Base-by-base conservation (phyloP, 1,140 invertebrate genomes). In the Zelostemma sp. region DNA sequence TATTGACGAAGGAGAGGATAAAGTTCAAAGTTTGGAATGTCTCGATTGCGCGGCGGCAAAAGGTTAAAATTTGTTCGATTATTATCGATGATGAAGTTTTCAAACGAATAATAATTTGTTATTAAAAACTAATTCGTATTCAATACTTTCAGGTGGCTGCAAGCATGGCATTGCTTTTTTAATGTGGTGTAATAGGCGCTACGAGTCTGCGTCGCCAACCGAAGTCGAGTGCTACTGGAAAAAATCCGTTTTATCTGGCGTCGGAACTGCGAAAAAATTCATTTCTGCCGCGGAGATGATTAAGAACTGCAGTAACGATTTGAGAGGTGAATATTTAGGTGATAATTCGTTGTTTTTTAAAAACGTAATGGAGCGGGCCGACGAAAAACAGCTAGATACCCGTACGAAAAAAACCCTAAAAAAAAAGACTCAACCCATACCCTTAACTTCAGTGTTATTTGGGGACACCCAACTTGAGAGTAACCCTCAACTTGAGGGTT, bases 191-290 rank as follows among this genome's bases (percentile, higher is more conserved):
- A 69, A 79, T 62, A 58, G 71, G 0, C 49, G 76, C 19, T 73
- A 60, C 57, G 77, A 80, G 67, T 70, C 78, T 15, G 67, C 74
- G 18, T 45, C 72, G 17, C 60, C 51, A 17, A 80, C 76, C 11
- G 69, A 65, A 35, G 41, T 66, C 2, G 66, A 46, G 14, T 79
- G 76, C 16, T 81, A 81, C 40, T 80, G 78, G 77, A 79, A 77
- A 66, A 80, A 78, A 46, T 73, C 68, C 14, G 47, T n/a, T 17
- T 48, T 78, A 9, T 68, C 72, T 9, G 17, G 6, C 19, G 45
- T 70, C n/a, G 71, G 68, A 3, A 58, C 63, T 4, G 9, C 18
- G 9, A 19, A 62, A 3, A 75, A 75, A 71, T 76, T 33, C 53
- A 31, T 75, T 25, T 46, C 51, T 43, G 62, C 54, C 15, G 25